Conservation (phyloP, 1,140 invertebrate species). For the Stratiolaelaps scimitus region DNA sequence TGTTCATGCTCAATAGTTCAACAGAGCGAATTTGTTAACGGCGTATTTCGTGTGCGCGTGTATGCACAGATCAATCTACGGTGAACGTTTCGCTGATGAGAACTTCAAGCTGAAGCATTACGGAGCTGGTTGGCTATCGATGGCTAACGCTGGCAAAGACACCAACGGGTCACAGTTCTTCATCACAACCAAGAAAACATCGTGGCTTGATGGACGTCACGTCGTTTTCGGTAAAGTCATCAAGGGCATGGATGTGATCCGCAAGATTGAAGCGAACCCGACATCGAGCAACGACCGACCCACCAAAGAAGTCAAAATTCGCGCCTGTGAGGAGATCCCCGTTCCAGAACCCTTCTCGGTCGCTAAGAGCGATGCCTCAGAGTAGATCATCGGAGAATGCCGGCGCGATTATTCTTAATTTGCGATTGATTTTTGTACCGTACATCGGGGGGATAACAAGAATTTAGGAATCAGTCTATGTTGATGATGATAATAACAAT, state of each 20-base stretch:
- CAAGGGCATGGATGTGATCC: slow-evolving; percentile 62
- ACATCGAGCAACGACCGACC: slow-evolving; percentile 43
- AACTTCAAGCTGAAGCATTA: slow-evolving; percentile 59
- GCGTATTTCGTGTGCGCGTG: too few species aligned
- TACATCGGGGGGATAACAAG: too few species aligned
- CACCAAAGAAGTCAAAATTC: slow-evolving; percentile 42
- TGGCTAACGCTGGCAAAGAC: slow-evolving; percentile 77
- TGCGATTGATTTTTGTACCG: too few species aligned
- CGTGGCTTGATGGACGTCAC: slow-evolving; percentile 76
- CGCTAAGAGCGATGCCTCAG: slow-evolving; percentile 5
- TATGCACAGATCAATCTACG: slow-evolving; percentile 63
- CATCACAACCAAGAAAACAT: slow-evolving; percentile 75
- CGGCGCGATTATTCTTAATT: too few species aligned
- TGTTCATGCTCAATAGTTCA: too few species aligned
- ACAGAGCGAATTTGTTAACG: too few species aligned
- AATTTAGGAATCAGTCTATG: too few species aligned
- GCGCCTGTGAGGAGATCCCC: slow-evolving; percentile 32
- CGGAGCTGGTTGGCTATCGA: slow-evolving; percentile 58
- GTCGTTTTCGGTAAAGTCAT: slow-evolving; percentile 53
- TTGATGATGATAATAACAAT: too few species aligned
- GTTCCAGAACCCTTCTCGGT: neutral
- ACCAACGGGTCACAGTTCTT: slow-evolving; percentile 99
- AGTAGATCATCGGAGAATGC: too few species aligned
- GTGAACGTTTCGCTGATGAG: slow-evolving; percentile 73
- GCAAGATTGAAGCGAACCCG: slow-evolving; percentile 44